Evolutionary conservation across 1,140 invertebrate species (phyloP), one percentile per base, ranked within the genome.

Genomic region (Dendroctonus ponderosae): DNA sequence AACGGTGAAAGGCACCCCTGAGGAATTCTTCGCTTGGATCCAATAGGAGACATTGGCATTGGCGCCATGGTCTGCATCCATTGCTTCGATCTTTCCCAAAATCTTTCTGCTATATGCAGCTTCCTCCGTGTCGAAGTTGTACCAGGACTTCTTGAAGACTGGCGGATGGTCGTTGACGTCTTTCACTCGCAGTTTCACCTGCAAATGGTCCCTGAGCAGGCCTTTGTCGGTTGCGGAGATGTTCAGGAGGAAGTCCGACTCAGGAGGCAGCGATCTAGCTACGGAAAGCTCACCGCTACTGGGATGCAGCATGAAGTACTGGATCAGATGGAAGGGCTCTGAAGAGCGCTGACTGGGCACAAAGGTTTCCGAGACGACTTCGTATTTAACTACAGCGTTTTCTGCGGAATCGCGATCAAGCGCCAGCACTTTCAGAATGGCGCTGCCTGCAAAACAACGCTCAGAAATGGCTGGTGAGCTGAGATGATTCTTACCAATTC

Each of bases 101-200:
- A 61, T 81, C 56, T 84, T 84, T 40, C 86, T 83, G 6, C 86
- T 82, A 75, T 91, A 89, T 49, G 83, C 82, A 0, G 91, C 90
- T 81, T 96, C 94, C 12, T 88, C 81, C 0, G 93, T 82, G 68
- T 92, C 88, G 74, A 94, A 95, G 11, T 84, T 87, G 77, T 95
- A 96, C 84, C 87, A 89, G 1, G 87, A 83, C 72, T 91, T 87
- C 67, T 86, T 87, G 70, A 96, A 96, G 50, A 86, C 84, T 0
- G 93, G 93, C 11, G 88, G 84, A 75, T 94, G 91, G 74, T 96
- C 89, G 75, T 96, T 96, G 0, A 94, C 85, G 78, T 96, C 93
- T 67, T 86, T 85, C 0, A 95, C 81, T 39, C 83, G 80, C 0
- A 89, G 79, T 57, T 88, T 85, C 0, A 96, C 79, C 43, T 85